Percentiles rank a stretch among this genome's conserved stretches.
These are phyloP conservation scores for Protonemura montana DNA, from an alignment of 2,888 invertebrate genomes.

Conservation along the genomic window DNA sequence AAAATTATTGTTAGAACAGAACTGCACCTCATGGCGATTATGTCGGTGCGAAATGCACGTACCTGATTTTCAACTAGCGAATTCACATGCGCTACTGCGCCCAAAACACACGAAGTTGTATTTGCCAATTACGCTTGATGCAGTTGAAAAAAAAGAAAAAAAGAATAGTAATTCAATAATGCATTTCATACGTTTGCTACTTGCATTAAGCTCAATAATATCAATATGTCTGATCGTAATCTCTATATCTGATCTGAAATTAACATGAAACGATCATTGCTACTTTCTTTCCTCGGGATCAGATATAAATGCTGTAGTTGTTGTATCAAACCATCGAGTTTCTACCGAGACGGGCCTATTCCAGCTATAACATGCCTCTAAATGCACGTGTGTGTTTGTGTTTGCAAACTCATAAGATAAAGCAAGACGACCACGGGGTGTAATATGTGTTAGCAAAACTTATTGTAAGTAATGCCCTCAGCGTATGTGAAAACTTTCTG, in stretches of 20 bases:
- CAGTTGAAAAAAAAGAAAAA: too few species aligned
- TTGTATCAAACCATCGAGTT: too few species aligned
- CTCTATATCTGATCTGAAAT: background rate
- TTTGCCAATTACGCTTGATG: background rate
- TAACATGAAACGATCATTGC: background rate
- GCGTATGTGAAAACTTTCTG: background rate
- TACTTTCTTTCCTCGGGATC: constrained; percentile 1
- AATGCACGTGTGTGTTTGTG: too few species aligned
- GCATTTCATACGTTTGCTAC: too few species aligned
- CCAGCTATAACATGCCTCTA: too few species aligned
- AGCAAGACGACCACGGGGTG: too few species aligned
- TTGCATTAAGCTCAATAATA: background rate
- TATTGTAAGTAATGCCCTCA: background rate
- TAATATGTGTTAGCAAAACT: background rate
- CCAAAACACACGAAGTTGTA: background rate
- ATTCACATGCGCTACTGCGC: too few species aligned
- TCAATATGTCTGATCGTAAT: background rate
- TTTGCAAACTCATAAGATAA: too few species aligned
- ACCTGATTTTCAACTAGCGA: background rate
- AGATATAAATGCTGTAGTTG: background rate
- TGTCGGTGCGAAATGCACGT: background rate
- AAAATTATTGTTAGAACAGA: background rate
- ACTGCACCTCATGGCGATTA: background rate
- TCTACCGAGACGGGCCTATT: too few species aligned
- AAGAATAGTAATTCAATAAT: too few species aligned